These are phyloP conservation scores for Dynastes tityus DNA, from an alignment of 2,888 invertebrate genomes.

Conservation along the genomic window DNA sequence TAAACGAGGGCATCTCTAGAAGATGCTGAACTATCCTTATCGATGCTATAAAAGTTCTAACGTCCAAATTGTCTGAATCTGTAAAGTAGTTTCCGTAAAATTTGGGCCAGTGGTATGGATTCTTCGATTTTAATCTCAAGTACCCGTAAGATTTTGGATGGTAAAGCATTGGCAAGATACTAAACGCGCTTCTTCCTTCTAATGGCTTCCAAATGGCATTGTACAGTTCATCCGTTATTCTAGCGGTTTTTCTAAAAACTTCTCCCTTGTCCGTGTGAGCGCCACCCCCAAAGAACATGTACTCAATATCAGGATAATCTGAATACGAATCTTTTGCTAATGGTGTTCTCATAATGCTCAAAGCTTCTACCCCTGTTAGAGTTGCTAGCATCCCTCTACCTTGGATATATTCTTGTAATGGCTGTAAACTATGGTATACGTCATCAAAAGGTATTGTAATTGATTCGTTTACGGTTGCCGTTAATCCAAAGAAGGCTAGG, in stretches of 20 bases:
- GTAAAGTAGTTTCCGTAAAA: conserved; percentile 76
- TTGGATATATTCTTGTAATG: conserved; percentile 55
- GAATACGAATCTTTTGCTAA: conserved; percentile 70
- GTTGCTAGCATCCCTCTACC: conserved; percentile 72
- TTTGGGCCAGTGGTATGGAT: conserved; percentile 76
- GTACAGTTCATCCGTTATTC: conserved; percentile 61
- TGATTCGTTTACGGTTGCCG: conserved; percentile 69
- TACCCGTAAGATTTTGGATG: conserved; percentile 73
- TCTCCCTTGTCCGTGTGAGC: conserved; percentile 72
- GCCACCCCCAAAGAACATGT: conserved; percentile 74
- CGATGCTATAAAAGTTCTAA: conserved; percentile 65
- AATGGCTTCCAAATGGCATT: conserved; percentile 66
- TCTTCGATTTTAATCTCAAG: conserved; percentile 71
- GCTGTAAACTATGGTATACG: conserved; percentile 55
- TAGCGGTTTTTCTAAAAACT: conserved; percentile 52
- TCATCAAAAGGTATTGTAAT: conserved; percentile 58
- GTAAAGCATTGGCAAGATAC: conserved; percentile 74
- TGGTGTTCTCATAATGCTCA: conserved; percentile 76
- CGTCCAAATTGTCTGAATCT: conserved; percentile 69
- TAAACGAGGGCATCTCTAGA: conserved; percentile 70
- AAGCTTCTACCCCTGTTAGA: conserved; percentile 74
- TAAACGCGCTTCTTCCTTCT: conserved; percentile 70
- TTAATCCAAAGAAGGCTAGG: conserved; percentile 72
- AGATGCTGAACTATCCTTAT: conserved; percentile 72
- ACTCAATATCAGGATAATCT: conserved; percentile 79